Evolutionary conservation across 2,888 invertebrate species (phyloP).

Genomic region (Zaprionus bogoriensis): DNA sequence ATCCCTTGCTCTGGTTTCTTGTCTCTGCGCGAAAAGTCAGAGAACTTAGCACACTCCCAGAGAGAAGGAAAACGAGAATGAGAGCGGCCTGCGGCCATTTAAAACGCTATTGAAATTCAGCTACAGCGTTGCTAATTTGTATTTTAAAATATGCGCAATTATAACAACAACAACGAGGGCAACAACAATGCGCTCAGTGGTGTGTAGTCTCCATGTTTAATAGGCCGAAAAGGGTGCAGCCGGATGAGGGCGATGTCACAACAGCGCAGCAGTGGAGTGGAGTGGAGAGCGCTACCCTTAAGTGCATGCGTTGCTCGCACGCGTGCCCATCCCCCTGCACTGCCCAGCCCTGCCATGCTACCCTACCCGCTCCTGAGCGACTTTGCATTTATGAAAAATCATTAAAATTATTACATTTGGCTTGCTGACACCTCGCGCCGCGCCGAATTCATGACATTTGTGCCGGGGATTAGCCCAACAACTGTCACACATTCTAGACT

Average conservation of each 20-base stretch:
- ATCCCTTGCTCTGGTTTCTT: too few species aligned
- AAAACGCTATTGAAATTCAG: constrained; percentile 73
- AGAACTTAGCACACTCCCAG: constrained; percentile 59
- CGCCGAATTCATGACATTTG: constrained; percentile 68
- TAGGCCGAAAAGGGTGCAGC: constrained; percentile 71
- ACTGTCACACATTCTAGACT: constrained; percentile 74
- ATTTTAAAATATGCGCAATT: constrained; percentile 79
- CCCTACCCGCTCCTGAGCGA: too few species aligned
- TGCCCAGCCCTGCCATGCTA: background rate
- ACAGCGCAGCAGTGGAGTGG: constrained; percentile 51
- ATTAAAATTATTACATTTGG: constrained; percentile 77
- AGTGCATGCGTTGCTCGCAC: constrained; percentile 49
- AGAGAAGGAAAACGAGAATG: constrained; percentile 11
- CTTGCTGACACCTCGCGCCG: constrained; percentile 67
- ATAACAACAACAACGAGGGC: constrained; percentile 46
- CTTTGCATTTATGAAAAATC: constrained; percentile 76
- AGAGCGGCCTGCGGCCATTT: constrained; percentile 58
- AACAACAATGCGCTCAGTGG: constrained; percentile 66
- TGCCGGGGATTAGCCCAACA: constrained; percentile 73
- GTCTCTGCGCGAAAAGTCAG: constrained; percentile 50
- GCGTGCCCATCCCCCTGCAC: constrained; percentile 31
- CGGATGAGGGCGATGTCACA: constrained; percentile 64
- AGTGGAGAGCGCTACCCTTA: constrained; percentile 56
- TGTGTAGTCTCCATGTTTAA: constrained; percentile 68
- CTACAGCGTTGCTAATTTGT: constrained; percentile 79